Percentiles rank a stretch among this genome's conserved stretches.
These are phyloP conservation scores for Phyto melanocephala DNA, from an alignment of 2,888 invertebrate species.

Conservation along the genomic window DNA sequence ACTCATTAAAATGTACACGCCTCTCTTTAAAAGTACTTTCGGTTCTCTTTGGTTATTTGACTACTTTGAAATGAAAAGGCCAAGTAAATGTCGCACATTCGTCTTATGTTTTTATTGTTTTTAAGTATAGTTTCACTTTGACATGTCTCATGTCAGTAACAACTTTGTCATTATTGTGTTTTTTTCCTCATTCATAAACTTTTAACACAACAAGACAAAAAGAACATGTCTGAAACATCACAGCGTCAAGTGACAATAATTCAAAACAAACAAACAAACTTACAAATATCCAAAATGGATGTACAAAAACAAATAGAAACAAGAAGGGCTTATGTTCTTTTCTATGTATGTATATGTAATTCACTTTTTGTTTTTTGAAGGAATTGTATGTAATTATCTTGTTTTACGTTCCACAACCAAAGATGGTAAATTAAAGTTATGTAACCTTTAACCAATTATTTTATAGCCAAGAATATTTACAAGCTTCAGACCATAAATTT, in stretches of 20 bases:
- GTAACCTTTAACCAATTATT: too few species aligned
- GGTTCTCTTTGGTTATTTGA: background rate
- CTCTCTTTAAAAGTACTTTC: background rate
- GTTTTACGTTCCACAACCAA: too few species aligned
- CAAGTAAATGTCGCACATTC: background rate
- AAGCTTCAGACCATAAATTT: too few species aligned
- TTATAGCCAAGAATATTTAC: too few species aligned
- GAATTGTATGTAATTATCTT: too few species aligned
- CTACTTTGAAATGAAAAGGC: background rate
- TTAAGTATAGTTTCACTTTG: background rate
- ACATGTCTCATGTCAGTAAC: background rate
- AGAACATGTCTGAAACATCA: background rate
- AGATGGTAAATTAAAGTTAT: too few species aligned
- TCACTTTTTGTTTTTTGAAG: too few species aligned
- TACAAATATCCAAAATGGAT: background rate
- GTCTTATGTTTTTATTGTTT: background rate
- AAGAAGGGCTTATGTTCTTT: background rate
- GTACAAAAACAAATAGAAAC: background rate
- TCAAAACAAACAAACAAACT: conserved; percentile 10
- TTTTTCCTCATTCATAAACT: background rate
- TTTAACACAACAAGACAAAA: background rate
- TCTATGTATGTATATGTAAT: too few species aligned
- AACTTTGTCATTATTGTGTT: background rate
- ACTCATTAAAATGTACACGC: background rate
- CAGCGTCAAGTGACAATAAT: background rate